phyloP scores from a whole-genome alignment of 2,888 invertebrate genomes.

The Muschampia plurimacula region DNA sequence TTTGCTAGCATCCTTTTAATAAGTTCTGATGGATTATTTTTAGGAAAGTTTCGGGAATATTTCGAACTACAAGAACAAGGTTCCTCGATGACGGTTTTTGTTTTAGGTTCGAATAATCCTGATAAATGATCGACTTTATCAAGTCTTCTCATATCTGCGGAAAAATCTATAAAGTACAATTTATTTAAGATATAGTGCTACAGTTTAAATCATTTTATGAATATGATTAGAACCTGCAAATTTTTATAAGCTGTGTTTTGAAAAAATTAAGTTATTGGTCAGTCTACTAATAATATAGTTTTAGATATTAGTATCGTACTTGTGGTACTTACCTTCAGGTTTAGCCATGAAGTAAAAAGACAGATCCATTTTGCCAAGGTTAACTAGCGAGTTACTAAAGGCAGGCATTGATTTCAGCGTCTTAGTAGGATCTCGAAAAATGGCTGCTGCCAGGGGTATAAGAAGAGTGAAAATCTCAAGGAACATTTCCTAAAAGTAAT shows the following conservation, averaged over 20 bases:
- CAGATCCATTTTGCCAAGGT: conserved; percentile 78
- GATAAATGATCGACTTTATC: conserved; percentile 38
- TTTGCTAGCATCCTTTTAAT: conserved; percentile 65
- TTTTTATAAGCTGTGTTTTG: not conserved
- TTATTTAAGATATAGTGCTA: too few species aligned
- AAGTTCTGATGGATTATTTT: conserved; percentile 58
- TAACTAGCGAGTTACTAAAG: conserved; percentile 72
- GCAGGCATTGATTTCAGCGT: conserved; percentile 58
- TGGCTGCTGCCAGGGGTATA: conserved; percentile 51
- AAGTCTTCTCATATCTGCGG: conserved; percentile 41
- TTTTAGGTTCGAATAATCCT: conserved; percentile 43
- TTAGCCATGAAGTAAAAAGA: conserved; percentile 69
- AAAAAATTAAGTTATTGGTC: not conserved
- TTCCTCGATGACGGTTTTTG: conserved; percentile 54
- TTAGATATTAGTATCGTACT: not conserved
- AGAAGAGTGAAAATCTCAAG: conserved; percentile 34
- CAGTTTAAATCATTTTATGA: not conserved
- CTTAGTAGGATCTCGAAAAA: conserved; percentile 48
- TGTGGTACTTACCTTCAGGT: conserved; percentile 56
- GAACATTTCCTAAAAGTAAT: conserved; percentile 33
- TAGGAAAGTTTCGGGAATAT: conserved; percentile 54
- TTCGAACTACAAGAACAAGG: conserved; percentile 63
- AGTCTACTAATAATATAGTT: not conserved
- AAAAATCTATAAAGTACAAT: not conserved
- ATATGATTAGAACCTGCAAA: not conserved